Percentiles rank a stretch among this genome's conserved stretches.
Conservation (phyloP, 2,888 invertebrate genomes). For the Pycnomerus fuliginosus region DNA sequence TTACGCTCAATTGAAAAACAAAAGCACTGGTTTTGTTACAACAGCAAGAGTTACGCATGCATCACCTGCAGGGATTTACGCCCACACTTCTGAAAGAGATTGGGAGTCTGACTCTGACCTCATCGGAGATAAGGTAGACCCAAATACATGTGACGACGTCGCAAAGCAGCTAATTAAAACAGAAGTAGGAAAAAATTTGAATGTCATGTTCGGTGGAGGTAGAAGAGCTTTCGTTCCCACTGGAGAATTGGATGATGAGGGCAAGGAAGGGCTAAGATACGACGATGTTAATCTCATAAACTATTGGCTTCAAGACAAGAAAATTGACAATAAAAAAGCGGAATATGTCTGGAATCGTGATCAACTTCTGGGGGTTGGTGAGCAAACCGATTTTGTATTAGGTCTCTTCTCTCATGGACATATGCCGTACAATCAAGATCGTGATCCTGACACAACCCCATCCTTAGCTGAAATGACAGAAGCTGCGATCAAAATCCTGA, state of each 20-base stretch:
- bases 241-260: conserved; percentile 53
- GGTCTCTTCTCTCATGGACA: conserved; percentile 41
- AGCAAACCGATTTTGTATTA: conserved; percentile 56
- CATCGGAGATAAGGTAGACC: conserved; percentile 54
- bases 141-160: conserved; percentile 64
- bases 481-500: conserved; percentile 71
- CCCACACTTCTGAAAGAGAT: conserved; percentile 68
- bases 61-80: conserved; percentile 74
- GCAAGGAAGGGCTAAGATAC: conserved; percentile 57
- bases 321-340: conserved; percentile 49
- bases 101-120: conserved; percentile 72
- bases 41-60: conserved; percentile 80
- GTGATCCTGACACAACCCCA: conserved; percentile 60
- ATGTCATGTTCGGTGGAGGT: conserved; percentile 79
- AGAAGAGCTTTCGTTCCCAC: conserved; percentile 64
- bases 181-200: conserved; percentile 67
- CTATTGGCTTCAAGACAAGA: conserved; percentile 62
- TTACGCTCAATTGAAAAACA: conserved; percentile 69
- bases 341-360: conserved; percentile 60
- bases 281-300: conserved; percentile 68
- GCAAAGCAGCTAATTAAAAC: conserved; percentile 69
- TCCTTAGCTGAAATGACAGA: conserved; percentile 79
- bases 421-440: conserved; percentile 64
- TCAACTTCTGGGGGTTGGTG: conserved; percentile 56
- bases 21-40: conserved; percentile 70